A percentile compares a stretch with the other conserved stretches of the same genome.
Conservation (phyloP, 2,888 invertebrate species). For the Mycalesis mineus region DNA sequence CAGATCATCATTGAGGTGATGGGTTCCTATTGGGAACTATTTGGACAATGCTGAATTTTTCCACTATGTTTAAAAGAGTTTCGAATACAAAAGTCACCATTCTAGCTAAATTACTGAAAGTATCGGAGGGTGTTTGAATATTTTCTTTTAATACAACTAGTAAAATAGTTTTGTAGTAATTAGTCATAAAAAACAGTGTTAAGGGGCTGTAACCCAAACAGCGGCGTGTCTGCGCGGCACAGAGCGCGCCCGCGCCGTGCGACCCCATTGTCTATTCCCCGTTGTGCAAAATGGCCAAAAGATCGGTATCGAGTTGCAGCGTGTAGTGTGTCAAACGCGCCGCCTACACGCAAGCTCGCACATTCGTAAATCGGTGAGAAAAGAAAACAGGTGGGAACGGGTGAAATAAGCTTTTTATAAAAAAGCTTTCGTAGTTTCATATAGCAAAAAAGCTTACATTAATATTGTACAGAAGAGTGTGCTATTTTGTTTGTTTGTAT, state of each 20-base stretch:
- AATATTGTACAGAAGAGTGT: background rate
- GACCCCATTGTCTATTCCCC: slow-evolving; percentile 26
- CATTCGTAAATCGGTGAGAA: slow-evolving; percentile 32
- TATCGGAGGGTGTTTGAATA: too few species aligned
- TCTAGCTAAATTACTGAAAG: too few species aligned
- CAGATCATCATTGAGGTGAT: too few species aligned
- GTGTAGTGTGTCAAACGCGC: slow-evolving; percentile 57
- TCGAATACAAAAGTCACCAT: too few species aligned
- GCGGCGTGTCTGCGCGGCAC: slow-evolving; percentile 4
- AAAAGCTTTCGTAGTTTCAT: background rate
- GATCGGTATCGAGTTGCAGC: slow-evolving; percentile 57
- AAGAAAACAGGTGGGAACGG: slow-evolving; percentile 64
- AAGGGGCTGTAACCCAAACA: background rate
- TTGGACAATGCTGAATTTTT: too few species aligned
- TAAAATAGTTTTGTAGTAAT: too few species aligned
- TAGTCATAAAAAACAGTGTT: too few species aligned
- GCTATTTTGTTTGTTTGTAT: background rate
- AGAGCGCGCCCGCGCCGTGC: slow-evolving; percentile 9
- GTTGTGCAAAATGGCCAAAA: slow-evolving; percentile 33
- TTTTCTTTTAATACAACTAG: too few species aligned
- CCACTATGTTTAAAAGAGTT: too few species aligned
- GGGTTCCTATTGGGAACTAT: too few species aligned
- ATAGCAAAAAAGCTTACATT: background rate
- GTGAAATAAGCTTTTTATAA: slow-evolving; percentile 37
- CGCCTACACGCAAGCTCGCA: slow-evolving; percentile 32